Evolutionary conservation across 1,140 invertebrate genomes (phyloP).

Genomic region (Hypothenemus hampei): DNA sequence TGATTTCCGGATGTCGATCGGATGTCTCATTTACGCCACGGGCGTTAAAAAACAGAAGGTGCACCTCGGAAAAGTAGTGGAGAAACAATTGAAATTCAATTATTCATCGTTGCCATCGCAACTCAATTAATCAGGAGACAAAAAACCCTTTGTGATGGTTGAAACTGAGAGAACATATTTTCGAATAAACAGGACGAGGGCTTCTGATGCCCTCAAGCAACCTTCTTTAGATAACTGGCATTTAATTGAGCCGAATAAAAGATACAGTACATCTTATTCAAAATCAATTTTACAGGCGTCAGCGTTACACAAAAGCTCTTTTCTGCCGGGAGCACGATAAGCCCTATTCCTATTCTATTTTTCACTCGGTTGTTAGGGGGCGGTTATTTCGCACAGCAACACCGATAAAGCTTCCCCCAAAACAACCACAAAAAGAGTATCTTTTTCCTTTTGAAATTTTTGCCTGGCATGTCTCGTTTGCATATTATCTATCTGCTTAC

Average conservation of each 20-base stretch:
- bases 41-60: background rate
- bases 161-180: too few relatives aligned
- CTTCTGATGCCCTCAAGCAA: background rate
- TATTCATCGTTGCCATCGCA: background rate
- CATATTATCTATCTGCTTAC: background rate
- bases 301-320: slow-evolving; percentile 2
- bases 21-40: background rate
- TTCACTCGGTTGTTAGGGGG: slow-evolving; percentile 12
- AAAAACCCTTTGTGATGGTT: too few relatives aligned
- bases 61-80: background rate
- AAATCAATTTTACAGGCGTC: slow-evolving; percentile 24
- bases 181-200: too few relatives aligned
- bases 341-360: slow-evolving; percentile 4
- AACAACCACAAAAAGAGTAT: slow-evolving; percentile 3
- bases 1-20: slow-evolving; percentile 14
- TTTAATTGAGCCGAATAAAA: slow-evolving; percentile 19
- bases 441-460: background rate
- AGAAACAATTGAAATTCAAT: background rate
- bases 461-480: background rate
- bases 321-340: slow-evolving; percentile 16
- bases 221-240: too few relatives aligned
- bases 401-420: too few relatives aligned
- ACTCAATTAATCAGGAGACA: too few relatives aligned
- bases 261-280: slow-evolving; percentile 23
- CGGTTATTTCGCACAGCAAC: slow-evolving; percentile 17